Evolutionary conservation across 2,888 invertebrate genomes (phyloP), one percentile per base, ranked within the genome.

Genomic region (Aphidoletes aphidimyza): DNA sequence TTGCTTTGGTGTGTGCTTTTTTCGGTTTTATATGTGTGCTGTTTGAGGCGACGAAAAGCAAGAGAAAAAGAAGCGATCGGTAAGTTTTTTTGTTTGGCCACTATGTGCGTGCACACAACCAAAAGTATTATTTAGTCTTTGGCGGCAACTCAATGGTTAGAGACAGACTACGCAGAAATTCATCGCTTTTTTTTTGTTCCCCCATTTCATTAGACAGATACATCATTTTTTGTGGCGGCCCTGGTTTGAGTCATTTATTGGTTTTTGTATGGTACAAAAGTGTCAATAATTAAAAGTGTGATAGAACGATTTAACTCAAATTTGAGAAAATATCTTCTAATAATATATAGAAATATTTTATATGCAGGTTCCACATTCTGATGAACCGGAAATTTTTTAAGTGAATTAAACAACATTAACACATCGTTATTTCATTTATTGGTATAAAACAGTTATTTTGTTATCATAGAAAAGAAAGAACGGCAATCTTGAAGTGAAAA

Each of bases 141-240:
- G 69, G 69, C 69, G 69, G 69, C 69, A 69, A 69, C 69, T 69
- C 69, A 69, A 69, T 69, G 34, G 69, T 30, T 30, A 69, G 69
- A 69, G 30, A 69, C 69, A 69, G 5, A 14, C 69, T 69, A 34
- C 69, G 69, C 14, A 69, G 34, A 26, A 30, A 69, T 14, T 14
- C 34, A 30, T 14, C 9, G 69, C 30, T 34, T 69, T 69, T 69
- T 30, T 69, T 69, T 14, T 69, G 54, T 22, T 54, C 5, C 22
- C 17, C 2, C 2, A 19, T 17, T 39, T 17, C 9, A 54, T 54
- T 54, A 54, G 34, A 69, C 3, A 14, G 54, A 54, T 54, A 54
- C 22, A 54, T 54, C 42, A 9, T 54, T 22, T 54, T 69, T 69
- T 69, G 9, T 26, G 26, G 22, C 54, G 26, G 54, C 54, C 54